phyloP scores from a whole-genome alignment of 1,140 invertebrate species.

The Papilio glaucus region DNA sequence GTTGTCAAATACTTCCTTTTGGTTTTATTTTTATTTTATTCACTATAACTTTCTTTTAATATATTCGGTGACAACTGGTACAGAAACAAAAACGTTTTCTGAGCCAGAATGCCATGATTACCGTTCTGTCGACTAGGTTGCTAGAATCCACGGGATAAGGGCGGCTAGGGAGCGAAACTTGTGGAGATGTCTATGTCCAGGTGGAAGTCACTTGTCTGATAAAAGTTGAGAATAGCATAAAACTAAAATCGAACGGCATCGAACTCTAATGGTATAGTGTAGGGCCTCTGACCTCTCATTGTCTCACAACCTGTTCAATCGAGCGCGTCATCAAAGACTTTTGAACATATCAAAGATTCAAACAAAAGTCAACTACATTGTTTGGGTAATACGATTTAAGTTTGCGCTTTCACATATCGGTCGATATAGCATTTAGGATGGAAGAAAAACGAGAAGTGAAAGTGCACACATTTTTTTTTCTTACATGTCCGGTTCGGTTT shows the following conservation, averaged over 20 bases:
- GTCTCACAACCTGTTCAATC: slow-evolving; percentile 55
- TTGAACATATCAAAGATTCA: neutral
- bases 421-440: slow-evolving; percentile 44
- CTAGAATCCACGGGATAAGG: no score
- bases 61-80: no score
- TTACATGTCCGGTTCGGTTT: slow-evolving; percentile 66
- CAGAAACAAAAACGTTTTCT: no score
- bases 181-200: neutral
- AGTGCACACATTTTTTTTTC: slow-evolving; percentile 66
- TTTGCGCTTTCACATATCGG: neutral
- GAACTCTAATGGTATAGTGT: slow-evolving; percentile 42
- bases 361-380: neutral
- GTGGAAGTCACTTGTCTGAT: neutral
- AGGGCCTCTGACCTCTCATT: slow-evolving; percentile 70
- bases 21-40: no score
- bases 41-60: no score
- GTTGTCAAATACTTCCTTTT: no score
- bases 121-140: no score
- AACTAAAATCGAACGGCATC: slow-evolving; percentile 42
- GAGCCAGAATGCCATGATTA: no score
- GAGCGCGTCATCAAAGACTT: neutral
- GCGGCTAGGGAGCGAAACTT: no score
- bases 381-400: neutral
- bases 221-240: slow-evolving; percentile 26
- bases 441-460: slow-evolving; percentile 58